Evolutionary conservation across 2,888 invertebrate species (phyloP).

Genomic region (Lucinisca nassula): DNA sequence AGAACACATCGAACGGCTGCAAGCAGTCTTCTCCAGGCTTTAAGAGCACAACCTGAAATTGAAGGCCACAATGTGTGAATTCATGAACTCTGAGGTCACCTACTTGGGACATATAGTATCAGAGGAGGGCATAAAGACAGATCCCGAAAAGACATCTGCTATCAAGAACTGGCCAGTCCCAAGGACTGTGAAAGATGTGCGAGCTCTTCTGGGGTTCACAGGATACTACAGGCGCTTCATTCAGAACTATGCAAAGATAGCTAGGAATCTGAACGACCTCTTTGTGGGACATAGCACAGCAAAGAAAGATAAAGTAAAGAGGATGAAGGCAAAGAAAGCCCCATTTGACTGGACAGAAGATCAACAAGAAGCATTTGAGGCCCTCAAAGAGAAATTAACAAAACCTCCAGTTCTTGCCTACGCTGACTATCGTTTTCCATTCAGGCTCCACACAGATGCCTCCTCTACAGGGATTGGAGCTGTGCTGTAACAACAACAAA

Average conservation of each 20-base stretch:
- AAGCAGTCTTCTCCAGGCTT: not conserved
- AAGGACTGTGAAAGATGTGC: not conserved
- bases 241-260: constrained; percentile 11
- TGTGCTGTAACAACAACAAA: not conserved
- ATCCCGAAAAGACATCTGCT: not conserved
- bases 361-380: not conserved
- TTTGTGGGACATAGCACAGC: not conserved
- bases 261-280: not conserved
- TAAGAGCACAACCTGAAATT: not conserved
- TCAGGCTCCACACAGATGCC: not conserved
- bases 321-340: not conserved
- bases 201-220: not conserved
- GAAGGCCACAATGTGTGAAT: not conserved
- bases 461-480: not conserved
- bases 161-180: not conserved
- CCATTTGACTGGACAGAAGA: not conserved
- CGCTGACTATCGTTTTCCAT: not conserved
- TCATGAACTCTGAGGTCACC: not conserved
- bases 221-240: constrained; percentile 7
- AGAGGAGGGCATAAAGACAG: not conserved
- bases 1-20: not conserved
- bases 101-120: not conserved
- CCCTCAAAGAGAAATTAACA: not conserved
- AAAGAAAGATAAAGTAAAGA: not conserved
- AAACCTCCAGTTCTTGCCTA: not conserved